Base-by-base conservation (phyloP, 2,113 vertebrate genomes). In the Scalopus aquaticus region DNA sequence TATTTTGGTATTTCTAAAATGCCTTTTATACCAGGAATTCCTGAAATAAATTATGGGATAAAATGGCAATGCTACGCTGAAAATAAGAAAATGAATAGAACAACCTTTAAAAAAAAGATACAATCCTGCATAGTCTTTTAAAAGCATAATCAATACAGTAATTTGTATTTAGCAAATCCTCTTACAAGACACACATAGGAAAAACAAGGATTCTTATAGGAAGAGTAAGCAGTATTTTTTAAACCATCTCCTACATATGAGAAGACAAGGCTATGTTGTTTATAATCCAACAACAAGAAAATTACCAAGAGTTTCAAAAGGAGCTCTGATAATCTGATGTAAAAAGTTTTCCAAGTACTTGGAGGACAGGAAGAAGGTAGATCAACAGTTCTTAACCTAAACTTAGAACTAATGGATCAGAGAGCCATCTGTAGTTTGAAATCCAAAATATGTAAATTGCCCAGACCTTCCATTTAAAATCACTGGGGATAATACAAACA, bases 391-490 rank as follows among this genome's bases (percentile, higher is more conserved):
- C 0, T 10, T 81, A 81, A 42, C 3, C 46, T 92, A 81, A 78
- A 70, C 1, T 86, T 28, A 94, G 9, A 93, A 78, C 8, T 74
- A 51, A 96, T 96, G 97, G 98, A 88, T 77, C 97, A 90, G 97
- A 97, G 96, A 97, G 98, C 97, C 98, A 98, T 96, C 98, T 98
- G 96, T 97, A 98, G 98, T 98, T 96, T 76, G 88, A 94, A 98
- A 72, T 83, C 62, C 42, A 79, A 51, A 90, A 90, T 76, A 93
- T 12, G 37, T 87, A 89, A 94, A 95, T 37, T 72, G 10, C 22
- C 74, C 28, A 42, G 24, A 64, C 37, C 51, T 78, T 60, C 62
- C 28, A 42, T n/a, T 69, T 86, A 85, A 78, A 82, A 82, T 17
- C n/a, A 64, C 32, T 80, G 17, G 1, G 22, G 39, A 67, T 92